These are phyloP conservation scores for Crypturellus undulatus DNA, from an alignment of 2,113 vertebrate genomes.

Conservation along the genomic window DNA sequence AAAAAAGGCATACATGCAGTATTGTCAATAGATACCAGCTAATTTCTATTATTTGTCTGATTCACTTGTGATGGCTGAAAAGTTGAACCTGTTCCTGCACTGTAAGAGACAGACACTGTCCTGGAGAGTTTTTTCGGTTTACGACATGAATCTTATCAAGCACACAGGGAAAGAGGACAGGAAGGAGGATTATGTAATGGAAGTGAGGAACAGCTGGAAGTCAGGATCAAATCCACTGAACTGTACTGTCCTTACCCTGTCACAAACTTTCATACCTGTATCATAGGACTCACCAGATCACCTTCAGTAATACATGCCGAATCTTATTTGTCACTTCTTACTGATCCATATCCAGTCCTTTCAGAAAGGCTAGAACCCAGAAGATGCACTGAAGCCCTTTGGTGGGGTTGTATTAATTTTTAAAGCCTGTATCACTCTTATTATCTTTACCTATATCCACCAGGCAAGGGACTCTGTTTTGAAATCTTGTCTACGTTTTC, in stretches of 20 bases:
- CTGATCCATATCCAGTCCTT: background rate
- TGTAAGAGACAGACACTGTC: background rate
- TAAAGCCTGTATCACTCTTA: background rate
- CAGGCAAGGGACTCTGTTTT: background rate
- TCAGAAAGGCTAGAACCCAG: background rate
- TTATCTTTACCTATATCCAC: background rate
- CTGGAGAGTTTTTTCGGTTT: background rate
- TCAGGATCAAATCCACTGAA: background rate
- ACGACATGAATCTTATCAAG: background rate
- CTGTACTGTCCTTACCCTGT: background rate
- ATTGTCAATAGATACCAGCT: background rate
- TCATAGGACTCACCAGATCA: background rate
- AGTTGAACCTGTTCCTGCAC: background rate
- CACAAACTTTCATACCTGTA: background rate
- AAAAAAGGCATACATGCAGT: background rate
- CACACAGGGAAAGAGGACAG: background rate
- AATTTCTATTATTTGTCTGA: background rate
- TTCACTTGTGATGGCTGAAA: background rate
- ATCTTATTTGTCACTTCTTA: background rate
- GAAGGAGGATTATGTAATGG: rapidly evolving
- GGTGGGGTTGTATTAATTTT: background rate
- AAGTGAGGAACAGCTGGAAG: background rate
- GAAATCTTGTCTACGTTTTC: background rate
- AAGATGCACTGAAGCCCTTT: slow-evolving; percentile 11
- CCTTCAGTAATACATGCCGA: background rate